Evolutionary conservation across 2,888 invertebrate species (phyloP), one percentile per base, ranked within the genome.

Genomic region (Myopa testacea): DNA sequence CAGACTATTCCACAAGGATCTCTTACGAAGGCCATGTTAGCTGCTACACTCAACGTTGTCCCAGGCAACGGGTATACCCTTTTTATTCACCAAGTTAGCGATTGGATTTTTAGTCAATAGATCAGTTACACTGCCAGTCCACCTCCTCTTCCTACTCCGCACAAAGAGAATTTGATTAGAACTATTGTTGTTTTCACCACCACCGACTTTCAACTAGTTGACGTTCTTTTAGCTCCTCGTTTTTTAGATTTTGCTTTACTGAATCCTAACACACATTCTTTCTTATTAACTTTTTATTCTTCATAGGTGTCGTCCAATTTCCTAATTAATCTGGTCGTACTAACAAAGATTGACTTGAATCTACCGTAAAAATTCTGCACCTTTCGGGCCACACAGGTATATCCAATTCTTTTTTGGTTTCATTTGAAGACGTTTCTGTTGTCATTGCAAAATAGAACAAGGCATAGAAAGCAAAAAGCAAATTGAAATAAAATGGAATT

Each of bases 1-100:
- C 96, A 96, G 81, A 94, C 92, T 83, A 96, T 92, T 82, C 96
- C 96, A 89, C 96, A 97, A 76, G 95, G 95, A 91, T 96, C 96
- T 85, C 91, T 92, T 78, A 95, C 92, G 88, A 95, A 94, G 73
- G 88, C 86, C 91, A 94, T 94, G 82, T 80, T 84, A 50, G 12
- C 14, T 45, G 14, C 45, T 60, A 16, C 38, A 37, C 37, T 52
- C 12, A 37, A 19, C 45, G 52, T 63, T 68, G 19, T 40, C 58
- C 19, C 55, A 12, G 75, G 14, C 67, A 63, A 73, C 5, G 8
- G n/a, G 45, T 58, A 34, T 75, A 40, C 34, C 14, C 60, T 75
- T 4, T 5, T 6, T 4, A 7, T 2, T 37, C 4, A 19, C 16
- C n/a, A 69, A 45, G 7, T 14, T 14, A 60, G 16, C 68, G 68